Conservation (phyloP, 2,888 invertebrate species). For the Phragmatobia fuliginosa region DNA sequence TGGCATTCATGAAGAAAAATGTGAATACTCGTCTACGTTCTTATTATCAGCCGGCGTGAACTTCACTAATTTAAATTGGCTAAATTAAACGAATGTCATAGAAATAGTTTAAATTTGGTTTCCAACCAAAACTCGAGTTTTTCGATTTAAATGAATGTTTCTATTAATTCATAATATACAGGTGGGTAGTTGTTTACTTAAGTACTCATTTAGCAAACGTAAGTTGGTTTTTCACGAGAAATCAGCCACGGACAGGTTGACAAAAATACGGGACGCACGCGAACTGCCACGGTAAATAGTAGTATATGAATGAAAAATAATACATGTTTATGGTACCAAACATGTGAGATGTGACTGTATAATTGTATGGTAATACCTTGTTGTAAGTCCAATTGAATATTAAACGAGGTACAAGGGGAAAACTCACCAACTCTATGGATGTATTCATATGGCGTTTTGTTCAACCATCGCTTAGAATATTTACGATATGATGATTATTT, state of each 20-base stretch:
- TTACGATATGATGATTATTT: conserved; percentile 46
- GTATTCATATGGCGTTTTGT: conserved; percentile 42
- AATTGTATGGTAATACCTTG: conserved; percentile 72
- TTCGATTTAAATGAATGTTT: not conserved
- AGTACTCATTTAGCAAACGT: too few relatives aligned
- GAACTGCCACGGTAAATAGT: conserved; percentile 24
- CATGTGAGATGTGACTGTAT: conserved; percentile 75
- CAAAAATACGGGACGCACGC: conserved; percentile 34
- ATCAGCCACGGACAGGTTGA: not conserved
- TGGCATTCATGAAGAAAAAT: conserved; percentile 23
- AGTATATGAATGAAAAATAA: conserved; percentile 61
- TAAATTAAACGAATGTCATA: not conserved
- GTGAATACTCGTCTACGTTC: conserved; percentile 25
- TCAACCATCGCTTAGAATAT: conserved; percentile 40
- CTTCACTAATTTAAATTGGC: not conserved
- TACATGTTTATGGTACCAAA: conserved; percentile 63
- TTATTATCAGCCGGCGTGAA: conserved; percentile 26
- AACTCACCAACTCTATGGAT: conserved; percentile 53
- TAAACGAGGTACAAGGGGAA: conserved; percentile 65
- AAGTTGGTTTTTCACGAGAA: not conserved
- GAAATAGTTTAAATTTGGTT: not conserved
- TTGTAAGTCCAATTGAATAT: conserved; percentile 74
- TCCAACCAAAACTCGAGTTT: not conserved
- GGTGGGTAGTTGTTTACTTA: too few relatives aligned
- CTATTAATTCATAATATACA: not conserved